These are phyloP conservation scores for Calephelis virginiensis DNA, from an alignment of 1,140 invertebrate genomes.

Conservation along the genomic window DNA sequence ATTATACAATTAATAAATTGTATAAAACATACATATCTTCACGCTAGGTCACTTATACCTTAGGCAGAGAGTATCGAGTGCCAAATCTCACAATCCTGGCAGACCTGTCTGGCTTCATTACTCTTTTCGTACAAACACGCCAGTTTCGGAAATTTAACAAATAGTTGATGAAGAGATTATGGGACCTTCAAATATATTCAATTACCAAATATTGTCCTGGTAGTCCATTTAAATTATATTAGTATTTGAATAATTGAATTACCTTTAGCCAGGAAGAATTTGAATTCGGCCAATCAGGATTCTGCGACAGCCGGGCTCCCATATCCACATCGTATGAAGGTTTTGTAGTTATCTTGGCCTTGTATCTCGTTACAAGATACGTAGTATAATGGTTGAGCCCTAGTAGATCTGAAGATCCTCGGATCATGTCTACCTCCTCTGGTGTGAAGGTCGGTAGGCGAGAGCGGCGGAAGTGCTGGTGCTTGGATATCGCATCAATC, in stretches of 20 bases:
- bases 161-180: no score
- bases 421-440: conserved; percentile 69
- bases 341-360: conserved; percentile 32
- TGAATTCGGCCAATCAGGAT: conserved; percentile 65
- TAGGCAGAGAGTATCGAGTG: no score
- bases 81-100: no score
- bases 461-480: conserved; percentile 74
- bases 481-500: conserved; percentile 76
- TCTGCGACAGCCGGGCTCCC: conserved; percentile 45
- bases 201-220: no score
- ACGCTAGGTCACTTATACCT: no score
- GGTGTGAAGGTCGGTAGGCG: conserved; percentile 76
- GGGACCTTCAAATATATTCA: no score
- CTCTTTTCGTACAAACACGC: no score
- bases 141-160: no score
- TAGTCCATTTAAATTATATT: no score
- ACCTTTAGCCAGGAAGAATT: conserved; percentile 75
- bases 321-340: conserved; percentile 62
- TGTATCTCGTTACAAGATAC: conserved; percentile 35
- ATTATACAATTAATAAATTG: no score
- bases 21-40: no score
- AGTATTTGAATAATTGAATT: conserved; percentile 3
- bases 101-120: no score
- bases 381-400: conserved; percentile 81
- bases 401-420: conserved; percentile 78